A percentile compares a stretch with the other conserved stretches of the same genome.
phyloP scores from a whole-genome alignment of 2,888 invertebrate genomes.

The Amorpha juglandis region DNA sequence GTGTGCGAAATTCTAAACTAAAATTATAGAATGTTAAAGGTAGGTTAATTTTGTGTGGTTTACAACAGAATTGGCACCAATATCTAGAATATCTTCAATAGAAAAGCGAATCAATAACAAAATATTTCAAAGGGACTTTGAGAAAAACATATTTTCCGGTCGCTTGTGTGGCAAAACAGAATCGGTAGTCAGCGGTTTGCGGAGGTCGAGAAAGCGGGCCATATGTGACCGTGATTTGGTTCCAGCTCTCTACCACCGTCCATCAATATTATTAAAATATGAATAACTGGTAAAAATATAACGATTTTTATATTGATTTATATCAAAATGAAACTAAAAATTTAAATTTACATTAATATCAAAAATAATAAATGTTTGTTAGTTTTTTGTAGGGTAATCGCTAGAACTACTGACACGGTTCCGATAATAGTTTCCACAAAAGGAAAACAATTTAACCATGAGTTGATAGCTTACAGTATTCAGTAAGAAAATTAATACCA shows the following conservation, averaged over 20 bases:
- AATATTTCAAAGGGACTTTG: constrained; percentile 51
- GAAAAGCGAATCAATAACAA: constrained; percentile 48
- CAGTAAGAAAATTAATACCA: too few relatives aligned
- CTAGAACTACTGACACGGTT: neutral
- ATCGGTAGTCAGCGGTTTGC: constrained; percentile 57
- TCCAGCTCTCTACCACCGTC: neutral
- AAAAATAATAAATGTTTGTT: too few relatives aligned
- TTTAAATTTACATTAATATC: too few relatives aligned
- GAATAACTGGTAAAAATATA: constrained; percentile 6
- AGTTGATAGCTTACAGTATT: too few relatives aligned
- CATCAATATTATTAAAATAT: constrained; percentile 24
- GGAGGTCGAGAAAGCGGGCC: constrained; percentile 50
- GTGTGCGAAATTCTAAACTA: too few relatives aligned
- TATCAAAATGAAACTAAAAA: too few relatives aligned
- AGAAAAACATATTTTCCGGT: constrained; percentile 62
- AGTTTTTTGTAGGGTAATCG: too few relatives aligned
- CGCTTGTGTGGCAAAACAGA: constrained; percentile 53
- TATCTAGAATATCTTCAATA: constrained; percentile 19
- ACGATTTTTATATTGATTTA: neutral
- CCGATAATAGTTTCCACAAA: too few relatives aligned
- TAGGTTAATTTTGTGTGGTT: too few relatives aligned
- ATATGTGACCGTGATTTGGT: constrained; percentile 51
- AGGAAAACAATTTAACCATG: too few relatives aligned
- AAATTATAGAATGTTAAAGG: too few relatives aligned
- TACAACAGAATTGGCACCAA: too few relatives aligned